Percentiles rank a stretch among this genome's conserved stretches.
Conservation (phyloP, 2,797 vertebrate genomes). For the Siniperca scherzeri region DNA sequence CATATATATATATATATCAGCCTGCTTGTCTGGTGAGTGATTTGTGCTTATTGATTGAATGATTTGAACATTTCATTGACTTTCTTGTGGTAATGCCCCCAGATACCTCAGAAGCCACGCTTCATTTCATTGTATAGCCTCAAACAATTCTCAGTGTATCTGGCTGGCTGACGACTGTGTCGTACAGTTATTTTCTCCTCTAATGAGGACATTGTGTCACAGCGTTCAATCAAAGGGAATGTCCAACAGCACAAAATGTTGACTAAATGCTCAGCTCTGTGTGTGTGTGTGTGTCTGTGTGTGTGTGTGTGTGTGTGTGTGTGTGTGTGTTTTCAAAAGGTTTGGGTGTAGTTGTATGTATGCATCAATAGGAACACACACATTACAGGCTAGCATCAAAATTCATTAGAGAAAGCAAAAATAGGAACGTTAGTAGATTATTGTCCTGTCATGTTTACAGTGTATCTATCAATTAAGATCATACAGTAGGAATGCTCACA, state of each 20-base stretch:
- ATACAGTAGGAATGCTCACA: neutral
- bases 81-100: constrained; percentile 11
- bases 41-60: constrained; percentile 44
- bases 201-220: constrained; percentile 1
- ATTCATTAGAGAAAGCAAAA: neutral
- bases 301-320: too few species aligned
- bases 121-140: constrained; percentile 40
- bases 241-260: neutral
- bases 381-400: neutral
- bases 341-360: neutral
- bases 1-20: neutral
- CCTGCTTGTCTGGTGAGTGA: constrained; percentile 10
- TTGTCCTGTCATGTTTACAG: neutral
- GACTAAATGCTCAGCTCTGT: neutral
- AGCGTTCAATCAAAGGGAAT: constrained; percentile 43
- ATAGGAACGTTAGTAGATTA: neutral
- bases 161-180: neutral
- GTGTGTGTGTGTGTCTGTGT: too few species aligned
- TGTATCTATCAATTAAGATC: neutral
- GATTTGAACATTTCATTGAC: constrained; percentile 54
- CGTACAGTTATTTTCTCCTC: neutral
- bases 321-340: neutral
- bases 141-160: neutral
- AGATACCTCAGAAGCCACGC: constrained; percentile 19
- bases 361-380: neutral